Percentiles rank a stretch among this genome's conserved stretches.
These are phyloP conservation scores for Ophioninae sp. DNA, from an alignment of 2,888 invertebrate species.

Conservation along the genomic window DNA sequence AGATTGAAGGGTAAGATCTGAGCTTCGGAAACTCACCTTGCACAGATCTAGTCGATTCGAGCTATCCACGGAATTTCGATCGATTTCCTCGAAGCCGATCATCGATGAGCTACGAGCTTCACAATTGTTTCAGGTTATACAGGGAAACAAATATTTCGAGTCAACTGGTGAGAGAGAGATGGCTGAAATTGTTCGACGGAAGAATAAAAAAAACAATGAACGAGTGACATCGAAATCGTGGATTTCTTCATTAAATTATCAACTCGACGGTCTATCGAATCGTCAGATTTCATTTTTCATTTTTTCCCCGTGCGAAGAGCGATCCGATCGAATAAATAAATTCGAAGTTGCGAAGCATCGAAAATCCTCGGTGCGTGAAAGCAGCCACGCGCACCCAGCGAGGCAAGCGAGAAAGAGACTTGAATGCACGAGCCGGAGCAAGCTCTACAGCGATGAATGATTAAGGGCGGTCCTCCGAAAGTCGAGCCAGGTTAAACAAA, in stretches of 20 bases:
- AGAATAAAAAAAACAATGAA: too few relatives aligned
- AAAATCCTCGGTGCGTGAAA: neutral
- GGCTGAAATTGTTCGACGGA: too few relatives aligned
- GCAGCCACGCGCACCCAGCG: neutral
- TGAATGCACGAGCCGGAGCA: conserved; percentile 58
- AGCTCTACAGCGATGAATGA: conserved; percentile 56
- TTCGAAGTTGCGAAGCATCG: neutral
- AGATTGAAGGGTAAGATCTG: conserved; percentile 68
- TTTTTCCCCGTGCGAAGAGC: too few relatives aligned
- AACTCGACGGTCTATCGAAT: too few relatives aligned
- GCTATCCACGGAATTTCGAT: conserved; percentile 59
- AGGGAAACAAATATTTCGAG: too few relatives aligned
- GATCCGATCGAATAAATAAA: neutral
- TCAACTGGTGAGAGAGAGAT: too few relatives aligned
- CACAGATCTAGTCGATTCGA: conserved; percentile 61
- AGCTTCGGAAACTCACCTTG: conserved; percentile 52
- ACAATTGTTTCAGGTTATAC: neutral
- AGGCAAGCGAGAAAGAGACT: conserved; percentile 48
- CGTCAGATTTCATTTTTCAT: too few relatives aligned
- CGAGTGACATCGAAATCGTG: neutral
- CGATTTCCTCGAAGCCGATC: conserved; percentile 39
- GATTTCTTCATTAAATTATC: too few relatives aligned
- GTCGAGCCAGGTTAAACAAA: conserved; percentile 45
- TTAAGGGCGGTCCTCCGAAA: conserved; percentile 48
- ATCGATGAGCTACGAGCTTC: neutral